phyloP scores from a whole-genome alignment of 2,888 invertebrate genomes.

The Drosophila paramelanica region DNA sequence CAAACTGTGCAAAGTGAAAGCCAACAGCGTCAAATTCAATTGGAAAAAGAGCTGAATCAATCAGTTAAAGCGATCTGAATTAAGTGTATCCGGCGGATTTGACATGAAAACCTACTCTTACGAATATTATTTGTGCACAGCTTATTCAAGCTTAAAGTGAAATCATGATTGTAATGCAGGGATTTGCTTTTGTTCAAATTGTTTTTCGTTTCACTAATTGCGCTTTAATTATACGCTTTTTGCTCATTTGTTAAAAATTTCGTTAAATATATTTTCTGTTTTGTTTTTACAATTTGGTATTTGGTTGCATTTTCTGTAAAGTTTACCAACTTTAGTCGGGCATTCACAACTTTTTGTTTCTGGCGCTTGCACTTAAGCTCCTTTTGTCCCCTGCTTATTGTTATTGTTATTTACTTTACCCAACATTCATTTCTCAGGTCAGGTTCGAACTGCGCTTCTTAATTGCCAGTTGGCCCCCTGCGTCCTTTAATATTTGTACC shows the following conservation, averaged over 20 bases:
- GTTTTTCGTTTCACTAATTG: too few relatives aligned
- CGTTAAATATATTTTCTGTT: too few relatives aligned
- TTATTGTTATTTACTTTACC: not conserved
- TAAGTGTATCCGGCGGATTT: not conserved
- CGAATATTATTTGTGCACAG: not conserved
- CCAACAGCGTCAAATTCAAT: constrained; percentile 41
- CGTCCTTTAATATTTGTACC: not conserved
- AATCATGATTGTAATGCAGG: not conserved
- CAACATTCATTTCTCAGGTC: not conserved
- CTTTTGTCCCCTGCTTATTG: not conserved
- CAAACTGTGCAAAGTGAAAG: constrained; percentile 4
- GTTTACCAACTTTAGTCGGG: too few relatives aligned
- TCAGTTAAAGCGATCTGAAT: constrained; percentile 13
- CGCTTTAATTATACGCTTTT: too few relatives aligned
- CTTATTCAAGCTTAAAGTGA: not conserved
- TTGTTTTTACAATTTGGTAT: not conserved
- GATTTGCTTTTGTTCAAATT: not conserved
- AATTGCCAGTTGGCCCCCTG: not conserved
- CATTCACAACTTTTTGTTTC: not conserved
- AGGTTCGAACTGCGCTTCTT: not conserved
- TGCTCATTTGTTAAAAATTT: too few relatives aligned
- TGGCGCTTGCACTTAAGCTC: constrained; percentile 3
- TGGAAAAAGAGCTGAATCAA: constrained; percentile 27
- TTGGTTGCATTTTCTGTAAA: too few relatives aligned
- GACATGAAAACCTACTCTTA: not conserved